phyloP scores from a whole-genome alignment of 2,888 invertebrate genomes.

The Melipona beecheii region DNA sequence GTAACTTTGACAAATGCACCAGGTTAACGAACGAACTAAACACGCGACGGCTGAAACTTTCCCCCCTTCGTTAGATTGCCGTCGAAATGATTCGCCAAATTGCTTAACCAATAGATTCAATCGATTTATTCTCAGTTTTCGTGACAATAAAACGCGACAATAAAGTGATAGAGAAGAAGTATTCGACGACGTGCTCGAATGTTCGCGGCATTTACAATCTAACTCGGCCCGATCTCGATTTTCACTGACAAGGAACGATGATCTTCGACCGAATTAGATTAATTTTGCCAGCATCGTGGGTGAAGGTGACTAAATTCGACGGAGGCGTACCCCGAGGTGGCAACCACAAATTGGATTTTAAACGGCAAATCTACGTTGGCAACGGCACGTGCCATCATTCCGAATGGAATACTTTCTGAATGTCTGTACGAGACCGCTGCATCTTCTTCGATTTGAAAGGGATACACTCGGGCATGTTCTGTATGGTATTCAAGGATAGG shows the following conservation, averaged over 20 bases:
- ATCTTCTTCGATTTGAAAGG: slow-evolving; percentile 53
- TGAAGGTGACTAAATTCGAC: background rate
- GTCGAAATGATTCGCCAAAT: slow-evolving; percentile 13
- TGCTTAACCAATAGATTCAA: slow-evolving; percentile 8
- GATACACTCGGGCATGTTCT: slow-evolving; percentile 57
- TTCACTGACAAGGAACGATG: slow-evolving; percentile 31
- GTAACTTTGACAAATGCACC: slow-evolving; percentile 14
- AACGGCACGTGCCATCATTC: slow-evolving; percentile 53
- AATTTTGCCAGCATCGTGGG: background rate
- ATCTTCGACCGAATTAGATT: slow-evolving; percentile 13
- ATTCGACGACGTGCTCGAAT: slow-evolving; percentile 29
- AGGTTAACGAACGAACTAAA: background rate
- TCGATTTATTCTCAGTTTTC: slow-evolving; percentile 16
- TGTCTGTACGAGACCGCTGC: slow-evolving; percentile 38
- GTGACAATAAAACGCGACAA: no score
- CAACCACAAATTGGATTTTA: slow-evolving; percentile 29
- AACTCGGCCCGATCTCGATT: slow-evolving; percentile 38
- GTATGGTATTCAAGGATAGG: slow-evolving; percentile 30
- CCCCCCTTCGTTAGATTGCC: background rate
- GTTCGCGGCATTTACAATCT: slow-evolving; percentile 44
- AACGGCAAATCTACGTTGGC: slow-evolving; percentile 44
- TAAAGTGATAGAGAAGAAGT: slow-evolving; percentile 16
- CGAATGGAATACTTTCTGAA: slow-evolving; percentile 36
- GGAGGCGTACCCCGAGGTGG: no score
- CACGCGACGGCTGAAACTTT: slow-evolving; percentile 9